Base-by-base conservation (phyloP, 2,797 vertebrate genomes). In the Tauraco hartlaubi region DNA sequence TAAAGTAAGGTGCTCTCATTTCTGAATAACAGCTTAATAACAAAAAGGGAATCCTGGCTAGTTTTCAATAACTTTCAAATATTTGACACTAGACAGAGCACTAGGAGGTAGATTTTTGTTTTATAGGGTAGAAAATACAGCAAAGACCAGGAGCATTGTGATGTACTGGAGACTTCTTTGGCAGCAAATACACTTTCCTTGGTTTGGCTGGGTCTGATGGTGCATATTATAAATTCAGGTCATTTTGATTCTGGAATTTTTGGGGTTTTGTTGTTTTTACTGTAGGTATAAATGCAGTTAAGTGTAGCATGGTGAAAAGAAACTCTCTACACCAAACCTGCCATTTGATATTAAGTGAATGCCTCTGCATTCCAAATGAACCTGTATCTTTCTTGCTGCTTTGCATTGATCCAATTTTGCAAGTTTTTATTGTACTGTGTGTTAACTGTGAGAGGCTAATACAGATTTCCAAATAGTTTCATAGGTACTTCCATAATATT, bases 291-390 rank as follows among this genome's bases (percentile, higher is more conserved):
- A 93, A 68, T 94, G 93, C 97, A 97, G 80, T 97, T 95, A 95
- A 97, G 95, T 95, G 96, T 98, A 97, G 97, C 97, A 98, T 43
- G 72, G 97, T 97, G 93, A 94, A 98, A 94, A 94, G 96, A 97
- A 97, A 89, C 96, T 74, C 82, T 77, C 17, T 55, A 18, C 0
- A 1, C 62, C 96, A 97, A 96, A 95, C 79, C 63, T 90, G 91
- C 94, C 17, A 4, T 97, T 98, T 97, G 96, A 85, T 94, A 97
- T 61, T 80, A 82, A 91, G 95, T 86, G 90, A 98, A 97, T 88
- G 94, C 97, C 97, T 98, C 94, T 97, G 96, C 98, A 98, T 99
- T 99, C 98, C 98, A 98, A 98, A 98, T 98, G 98, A 98, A 97
- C 98, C 97, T 98, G 96, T 81, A 67, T 97, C 95, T 97, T 97